Percentiles rank a stretch among this genome's conserved stretches.
phyloP scores from a whole-genome alignment of 2,113 vertebrate genomes.

The Platycercus adscitus region DNA sequence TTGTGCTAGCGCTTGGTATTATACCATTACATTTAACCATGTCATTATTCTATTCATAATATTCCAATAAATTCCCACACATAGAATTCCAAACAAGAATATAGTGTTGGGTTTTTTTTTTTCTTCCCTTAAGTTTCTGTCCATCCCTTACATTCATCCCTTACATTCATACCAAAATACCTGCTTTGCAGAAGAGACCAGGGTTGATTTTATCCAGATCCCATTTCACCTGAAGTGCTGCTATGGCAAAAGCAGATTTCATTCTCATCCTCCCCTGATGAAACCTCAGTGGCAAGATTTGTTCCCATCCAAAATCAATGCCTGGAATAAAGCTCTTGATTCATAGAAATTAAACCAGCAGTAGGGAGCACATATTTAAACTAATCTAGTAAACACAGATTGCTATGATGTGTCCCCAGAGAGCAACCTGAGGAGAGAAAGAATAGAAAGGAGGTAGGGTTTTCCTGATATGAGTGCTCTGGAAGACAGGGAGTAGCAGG shows the following conservation, averaged over 20 bases:
- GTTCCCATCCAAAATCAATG: not conserved
- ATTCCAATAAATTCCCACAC: not conserved
- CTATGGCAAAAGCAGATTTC: not conserved
- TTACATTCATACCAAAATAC: not conserved
- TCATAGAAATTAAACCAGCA: not conserved
- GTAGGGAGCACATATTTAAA: not conserved
- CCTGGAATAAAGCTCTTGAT: not conserved
- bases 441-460: accelerated
- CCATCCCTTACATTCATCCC: not conserved
- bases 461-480: not conserved
- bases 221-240: not conserved
- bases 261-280: not conserved
- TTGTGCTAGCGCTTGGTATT: not conserved
- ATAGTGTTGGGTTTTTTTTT: not conserved
- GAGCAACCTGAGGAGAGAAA: accelerated
- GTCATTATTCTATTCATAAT: not conserved
- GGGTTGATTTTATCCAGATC: not conserved
- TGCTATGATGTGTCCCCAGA: not conserved
- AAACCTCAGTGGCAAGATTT: not conserved
- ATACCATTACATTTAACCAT: not conserved
- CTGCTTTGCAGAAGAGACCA: not conserved
- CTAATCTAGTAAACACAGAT: not conserved
- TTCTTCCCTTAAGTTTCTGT: not conserved
- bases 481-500: not conserved
- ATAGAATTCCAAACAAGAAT: not conserved